Evolutionary conservation across 2,888 invertebrate species (phyloP).

Genomic region (Eubasilissa splendida): DNA sequence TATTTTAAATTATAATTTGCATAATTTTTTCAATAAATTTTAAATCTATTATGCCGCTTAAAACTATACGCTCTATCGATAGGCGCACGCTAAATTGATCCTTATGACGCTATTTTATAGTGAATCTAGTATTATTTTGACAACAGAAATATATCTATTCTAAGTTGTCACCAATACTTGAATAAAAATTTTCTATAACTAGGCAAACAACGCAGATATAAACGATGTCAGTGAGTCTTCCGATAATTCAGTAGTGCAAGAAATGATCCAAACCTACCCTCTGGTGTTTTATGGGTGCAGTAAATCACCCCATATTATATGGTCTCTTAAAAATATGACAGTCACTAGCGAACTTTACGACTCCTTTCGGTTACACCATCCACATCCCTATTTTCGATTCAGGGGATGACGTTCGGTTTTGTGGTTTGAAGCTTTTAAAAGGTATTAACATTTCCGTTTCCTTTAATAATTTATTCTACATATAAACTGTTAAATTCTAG

Average conservation of each 20-base stretch:
- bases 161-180: neutral
- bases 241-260: constrained; percentile 42
- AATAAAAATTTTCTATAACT: neutral
- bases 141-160: too few relatives aligned
- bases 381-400: neutral
- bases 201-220: constrained; percentile 42
- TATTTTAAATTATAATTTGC: neutral
- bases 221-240: constrained; percentile 42
- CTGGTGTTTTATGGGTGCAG: constrained; percentile 28
- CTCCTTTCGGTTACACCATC: constrained; percentile 14
- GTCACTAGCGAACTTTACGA: constrained; percentile 54
- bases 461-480: neutral
- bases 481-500: too few relatives aligned
- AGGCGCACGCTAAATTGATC: too few relatives aligned
- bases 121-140: too few relatives aligned
- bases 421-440: constrained; percentile 9
- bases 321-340: constrained; percentile 58
- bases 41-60: too few relatives aligned
- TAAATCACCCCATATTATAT: constrained; percentile 58
- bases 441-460: constrained; percentile 4
- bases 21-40: neutral
- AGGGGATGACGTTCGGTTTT: constrained; percentile 31
- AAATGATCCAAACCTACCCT: constrained; percentile 34
- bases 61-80: too few relatives aligned
- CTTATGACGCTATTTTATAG: too few relatives aligned